Evolutionary conservation across 92 coral and sea anemone genomes (phyloP), one percentile per base, ranked within the genome.

Genomic region (Epizoanthus fatuus): DNA sequence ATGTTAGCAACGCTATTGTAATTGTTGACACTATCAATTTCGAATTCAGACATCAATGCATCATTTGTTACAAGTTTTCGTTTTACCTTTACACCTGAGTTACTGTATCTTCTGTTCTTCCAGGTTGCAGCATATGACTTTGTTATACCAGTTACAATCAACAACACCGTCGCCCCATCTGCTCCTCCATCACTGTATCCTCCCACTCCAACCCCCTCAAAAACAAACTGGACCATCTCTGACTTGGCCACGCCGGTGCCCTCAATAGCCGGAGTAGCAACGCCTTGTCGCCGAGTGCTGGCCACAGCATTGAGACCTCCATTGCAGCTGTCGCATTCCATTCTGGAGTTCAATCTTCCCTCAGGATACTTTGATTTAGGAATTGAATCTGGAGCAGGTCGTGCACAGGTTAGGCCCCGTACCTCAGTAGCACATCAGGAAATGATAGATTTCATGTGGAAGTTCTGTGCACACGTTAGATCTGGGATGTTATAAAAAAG

Each of bases 171-270:
- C 11, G 99, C 99, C 17, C 99, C 99, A 29, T 86, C 86, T 7
- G 98, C 99, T 13, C 92, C 99, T 51, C 98, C 98, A 4, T 97
- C 99, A 44, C 65, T 88, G 1, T 91, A 79, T 59, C 99, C 99
- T 8, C 99, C 99, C 3, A 93, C 99, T 7, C 99, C 99, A 10
- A 91, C 89, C 56, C 99, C 99, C 72, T 97, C 99, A 12, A 92
- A 93, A 58, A 97, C 95, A 47, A 97, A 97, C 94, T 97, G 99
- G 99, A 97, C 99, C 83, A 97, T 97, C 80, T 94, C 99, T 10
- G 99, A 97, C 29, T 86, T 97, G 69, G 95, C 86, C 70, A 97
- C 99, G n/a, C 99, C 99, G 2, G 90, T 75, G 47, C 99, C 98
- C 29, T 87, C 91, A 5, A 63, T 92, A 51, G 62, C 74, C 66